Evolutionary conservation across 2,888 invertebrate species (phyloP).

Genomic region (Loripinus fragilis): DNA sequence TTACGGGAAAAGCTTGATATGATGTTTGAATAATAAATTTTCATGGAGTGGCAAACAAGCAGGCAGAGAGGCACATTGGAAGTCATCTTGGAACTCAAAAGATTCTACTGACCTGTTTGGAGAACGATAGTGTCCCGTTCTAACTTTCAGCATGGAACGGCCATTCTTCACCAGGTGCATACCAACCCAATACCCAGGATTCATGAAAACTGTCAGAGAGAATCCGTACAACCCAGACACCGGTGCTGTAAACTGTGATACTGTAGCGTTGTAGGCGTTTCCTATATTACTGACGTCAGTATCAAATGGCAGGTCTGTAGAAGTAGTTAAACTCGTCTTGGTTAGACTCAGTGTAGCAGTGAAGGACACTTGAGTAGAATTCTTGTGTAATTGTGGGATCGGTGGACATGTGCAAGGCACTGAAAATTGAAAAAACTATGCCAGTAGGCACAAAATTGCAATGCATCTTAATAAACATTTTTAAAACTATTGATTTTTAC

Average conservation of each 20-base stretch:
- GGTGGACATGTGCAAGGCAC: conserved; percentile 29
- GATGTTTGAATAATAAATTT: too few species aligned
- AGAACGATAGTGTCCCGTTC: conserved; percentile 36
- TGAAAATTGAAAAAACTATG: too few species aligned
- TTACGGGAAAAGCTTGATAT: too few species aligned
- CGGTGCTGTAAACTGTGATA: conserved; percentile 41
- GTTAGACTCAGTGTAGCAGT: conserved; percentile 36
- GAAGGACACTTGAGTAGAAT: conserved; percentile 37
- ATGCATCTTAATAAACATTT: too few species aligned
- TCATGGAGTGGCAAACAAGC: too few species aligned
- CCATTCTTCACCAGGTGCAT: conserved; percentile 49
- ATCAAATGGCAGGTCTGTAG: conserved; percentile 41
- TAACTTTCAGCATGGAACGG: conserved; percentile 34
- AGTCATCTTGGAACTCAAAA: neutral
- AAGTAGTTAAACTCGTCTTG: conserved; percentile 32
- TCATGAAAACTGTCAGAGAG: conserved; percentile 39
- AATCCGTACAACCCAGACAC: conserved; percentile 47
- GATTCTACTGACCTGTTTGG: conserved; percentile 2
- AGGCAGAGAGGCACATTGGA: too few species aligned
- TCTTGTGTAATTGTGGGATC: neutral
- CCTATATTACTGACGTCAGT: conserved; percentile 48
- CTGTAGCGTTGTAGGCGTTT: conserved; percentile 26
- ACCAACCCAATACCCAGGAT: conserved; percentile 30
- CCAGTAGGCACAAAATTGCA: too few species aligned
- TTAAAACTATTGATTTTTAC: too few species aligned